Base-by-base conservation (phyloP, 1,140 invertebrate genomes). In the Chrysoperla carnea region DNA sequence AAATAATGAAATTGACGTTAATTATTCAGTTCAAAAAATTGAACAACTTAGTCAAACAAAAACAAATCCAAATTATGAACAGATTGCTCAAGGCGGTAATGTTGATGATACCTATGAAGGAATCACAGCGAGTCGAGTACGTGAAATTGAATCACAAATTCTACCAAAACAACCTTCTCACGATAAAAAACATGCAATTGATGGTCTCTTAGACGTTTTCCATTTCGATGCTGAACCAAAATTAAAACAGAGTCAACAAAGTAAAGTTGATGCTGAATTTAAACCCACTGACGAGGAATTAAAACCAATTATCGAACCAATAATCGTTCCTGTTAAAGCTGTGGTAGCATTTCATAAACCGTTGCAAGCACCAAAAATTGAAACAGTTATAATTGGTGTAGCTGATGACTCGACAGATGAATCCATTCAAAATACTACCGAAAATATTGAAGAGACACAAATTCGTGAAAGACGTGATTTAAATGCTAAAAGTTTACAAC, bases 101-200 rank as follows among this genome's bases (percentile, higher is more conserved):
- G 29, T 47, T 14, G 46, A 49, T 15, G 41, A 38, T 33, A 33
- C n/a, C 4, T 9, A 29, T 27, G 28, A n/a, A 29, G n/a, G 14
- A 27, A 47, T 49, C 28, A 29, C 38, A 13, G 11, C 45, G 15
- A 29, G 40, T 6, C 36, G 44, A 17, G 40, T 58, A 29, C 36
- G 44, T n/a, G 51, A 55, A 36, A 41, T 58, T 23, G 55, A 57
- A 37, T 54, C 56, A 12, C 55, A 57, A 46, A 55, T 58, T 12
- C 40, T 48, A 43, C 29, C 36, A 7, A 40, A 28, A 11, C 17
- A 8, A 29, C 15, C 17, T n/a, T 7, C 17, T 6, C n/a, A 6
- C 9, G 14, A 15, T 23, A 15, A 12, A 37, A 29, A 17, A 17
- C 27, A 4, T 14, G 35, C 8, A 17, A 17, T 17, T 13, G 14